These are phyloP conservation scores for Pelodiscus sinensis DNA, from an alignment of 2,113 vertebrate species.

Conservation along the genomic window DNA sequence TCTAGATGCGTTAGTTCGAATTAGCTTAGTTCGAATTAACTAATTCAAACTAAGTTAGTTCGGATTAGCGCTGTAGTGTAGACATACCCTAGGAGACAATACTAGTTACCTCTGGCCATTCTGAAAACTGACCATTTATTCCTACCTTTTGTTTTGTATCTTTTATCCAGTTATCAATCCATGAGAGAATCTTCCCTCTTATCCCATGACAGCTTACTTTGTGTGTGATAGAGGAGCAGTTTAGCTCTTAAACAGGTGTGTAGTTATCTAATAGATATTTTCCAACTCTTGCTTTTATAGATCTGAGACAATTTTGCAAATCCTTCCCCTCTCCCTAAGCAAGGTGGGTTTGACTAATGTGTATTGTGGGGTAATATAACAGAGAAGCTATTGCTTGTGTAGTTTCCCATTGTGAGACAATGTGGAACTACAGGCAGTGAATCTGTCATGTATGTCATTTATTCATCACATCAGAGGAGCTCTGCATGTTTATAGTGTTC, in stretches of 20 bases:
- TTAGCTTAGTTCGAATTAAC: no score
- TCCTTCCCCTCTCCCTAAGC: neutral
- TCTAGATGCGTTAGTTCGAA: no score
- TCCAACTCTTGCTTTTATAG: neutral
- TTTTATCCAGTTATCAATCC: no score
- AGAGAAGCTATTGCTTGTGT: neutral
- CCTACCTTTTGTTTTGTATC: no score
- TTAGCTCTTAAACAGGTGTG: conserved; percentile 4
- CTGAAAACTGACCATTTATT: no score
- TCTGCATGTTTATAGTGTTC: neutral
- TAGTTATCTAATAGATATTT: neutral
- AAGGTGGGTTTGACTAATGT: neutral
- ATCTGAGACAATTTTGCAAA: neutral
- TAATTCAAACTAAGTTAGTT: no score
- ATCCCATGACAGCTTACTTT: no score
- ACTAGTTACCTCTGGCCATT: no score
- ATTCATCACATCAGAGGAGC: neutral
- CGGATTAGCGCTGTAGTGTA: no score
- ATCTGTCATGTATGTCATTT: neutral
- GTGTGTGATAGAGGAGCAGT: neutral
- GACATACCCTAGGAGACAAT: no score
- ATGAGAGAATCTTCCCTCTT: no score
- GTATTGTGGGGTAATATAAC: neutral
- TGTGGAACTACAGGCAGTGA: neutral
- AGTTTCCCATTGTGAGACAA: neutral